Evolutionary conservation across 35 echinoderm and acorn worm genomes (phyloP).

Genomic region (Heliocidaris erythrogramma): DNA sequence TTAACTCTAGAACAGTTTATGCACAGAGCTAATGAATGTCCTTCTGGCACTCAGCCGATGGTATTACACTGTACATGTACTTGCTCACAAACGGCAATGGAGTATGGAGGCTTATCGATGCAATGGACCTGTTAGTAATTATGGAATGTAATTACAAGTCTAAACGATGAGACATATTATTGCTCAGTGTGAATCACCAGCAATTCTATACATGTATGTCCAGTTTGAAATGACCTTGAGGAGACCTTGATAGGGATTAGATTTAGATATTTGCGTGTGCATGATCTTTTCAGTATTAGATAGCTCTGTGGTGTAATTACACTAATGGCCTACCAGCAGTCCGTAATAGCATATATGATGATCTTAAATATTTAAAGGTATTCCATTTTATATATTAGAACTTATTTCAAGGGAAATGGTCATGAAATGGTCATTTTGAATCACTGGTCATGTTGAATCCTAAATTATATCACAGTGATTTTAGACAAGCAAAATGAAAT

Average conservation of each 20-base stretch:
- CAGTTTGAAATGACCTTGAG: neutral
- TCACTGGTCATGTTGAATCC: neutral
- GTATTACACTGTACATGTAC: no score
- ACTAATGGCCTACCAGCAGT: neutral
- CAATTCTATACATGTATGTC: neutral
- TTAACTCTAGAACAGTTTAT: no score
- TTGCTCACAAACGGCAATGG: no score
- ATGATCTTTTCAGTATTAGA: neutral
- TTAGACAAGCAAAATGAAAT: no score
- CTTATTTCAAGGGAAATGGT: neutral
- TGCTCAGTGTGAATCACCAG: neutral
- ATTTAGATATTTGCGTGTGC: neutral
- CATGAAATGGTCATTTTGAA: neutral
- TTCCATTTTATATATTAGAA: neutral
- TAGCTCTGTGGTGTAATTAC: neutral
- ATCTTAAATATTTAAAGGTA: neutral
- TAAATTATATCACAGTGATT: neutral
- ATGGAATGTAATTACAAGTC: no score
- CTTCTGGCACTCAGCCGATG: no score
- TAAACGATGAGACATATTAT: neutral
- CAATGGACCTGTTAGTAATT: no score
- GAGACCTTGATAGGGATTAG: neutral
- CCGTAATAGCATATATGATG: neutral
- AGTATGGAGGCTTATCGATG: no score
- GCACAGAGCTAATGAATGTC: no score